Evolutionary conservation across 2,113 vertebrate genomes (phyloP).

Genomic region (Psephotus haematonotus): DNA sequence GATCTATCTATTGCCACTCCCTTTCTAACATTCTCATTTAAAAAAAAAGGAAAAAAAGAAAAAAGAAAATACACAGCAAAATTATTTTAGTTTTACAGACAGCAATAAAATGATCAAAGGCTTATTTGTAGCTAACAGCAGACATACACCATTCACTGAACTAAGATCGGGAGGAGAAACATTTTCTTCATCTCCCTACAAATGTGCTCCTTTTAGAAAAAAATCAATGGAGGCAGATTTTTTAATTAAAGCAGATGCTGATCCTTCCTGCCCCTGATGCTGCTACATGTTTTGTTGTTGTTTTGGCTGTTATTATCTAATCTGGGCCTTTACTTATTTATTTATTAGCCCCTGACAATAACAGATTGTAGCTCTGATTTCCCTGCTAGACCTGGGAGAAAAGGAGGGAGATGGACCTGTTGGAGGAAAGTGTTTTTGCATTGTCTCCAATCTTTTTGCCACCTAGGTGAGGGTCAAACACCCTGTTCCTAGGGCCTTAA

Average conservation of each 20-base stretch:
- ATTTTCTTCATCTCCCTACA: slow-evolving; percentile 42
- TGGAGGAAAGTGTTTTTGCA: not conserved
- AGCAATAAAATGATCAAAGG: slow-evolving; percentile 64
- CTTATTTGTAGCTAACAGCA: slow-evolving; percentile 37
- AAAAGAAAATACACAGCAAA: not conserved
- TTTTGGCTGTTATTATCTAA: slow-evolving; percentile 47
- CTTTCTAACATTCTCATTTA: not conserved
- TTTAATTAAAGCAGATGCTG: slow-evolving; percentile 67
- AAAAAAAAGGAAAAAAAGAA: not conserved
- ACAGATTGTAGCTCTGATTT: slow-evolving; percentile 19
- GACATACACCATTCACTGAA: not conserved
- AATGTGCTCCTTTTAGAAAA: slow-evolving; percentile 41
- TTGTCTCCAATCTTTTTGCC: not conserved
- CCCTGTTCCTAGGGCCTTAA: not conserved
- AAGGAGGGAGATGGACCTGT: not conserved
- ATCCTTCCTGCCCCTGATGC: slow-evolving; percentile 27
- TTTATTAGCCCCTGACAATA: slow-evolving; percentile 17
- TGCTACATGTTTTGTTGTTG: slow-evolving; percentile 41
- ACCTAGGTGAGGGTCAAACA: not conserved
- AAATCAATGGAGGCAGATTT: slow-evolving; percentile 60
- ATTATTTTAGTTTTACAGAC: slow-evolving; percentile 31
- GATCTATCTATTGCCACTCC: not conserved
- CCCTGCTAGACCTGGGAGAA: not conserved
- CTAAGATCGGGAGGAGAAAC: not conserved
- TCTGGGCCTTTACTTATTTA: slow-evolving; percentile 46